Conservation (phyloP, 2,797 vertebrate genomes). For the Coregonus sp. region DNA sequence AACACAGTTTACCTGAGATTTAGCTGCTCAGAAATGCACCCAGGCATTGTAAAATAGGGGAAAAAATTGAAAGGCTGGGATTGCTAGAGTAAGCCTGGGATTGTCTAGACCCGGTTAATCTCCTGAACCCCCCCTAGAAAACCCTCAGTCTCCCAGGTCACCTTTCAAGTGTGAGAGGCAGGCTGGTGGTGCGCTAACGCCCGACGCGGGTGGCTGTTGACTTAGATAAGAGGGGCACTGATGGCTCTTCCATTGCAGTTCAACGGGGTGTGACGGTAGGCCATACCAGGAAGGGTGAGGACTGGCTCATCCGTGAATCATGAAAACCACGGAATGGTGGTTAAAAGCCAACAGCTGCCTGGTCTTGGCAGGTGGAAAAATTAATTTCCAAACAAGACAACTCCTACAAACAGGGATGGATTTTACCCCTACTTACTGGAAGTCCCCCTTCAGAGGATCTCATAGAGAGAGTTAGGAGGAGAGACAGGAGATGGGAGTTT, state of each 20-base stretch:
- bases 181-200: slow-evolving; percentile 35
- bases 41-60: slow-evolving; percentile 65
- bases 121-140: slow-evolving; percentile 29
- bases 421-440: slow-evolving; percentile 45
- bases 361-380: slow-evolving; percentile 21
- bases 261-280: slow-evolving; percentile 28
- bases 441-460: slow-evolving; percentile 35
- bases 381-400: slow-evolving; percentile 37
- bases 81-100: slow-evolving; percentile 49
- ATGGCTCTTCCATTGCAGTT: slow-evolving; percentile 56
- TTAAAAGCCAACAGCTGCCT: slow-evolving; percentile 28
- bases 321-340: background rate
- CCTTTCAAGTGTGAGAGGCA: slow-evolving; percentile 63
- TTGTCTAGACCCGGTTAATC: slow-evolving; percentile 72
- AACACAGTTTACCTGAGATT: slow-evolving; percentile 69
- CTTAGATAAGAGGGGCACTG: slow-evolving; percentile 59
- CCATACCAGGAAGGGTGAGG: slow-evolving; percentile 19
- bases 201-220: slow-evolving; percentile 52
- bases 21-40: slow-evolving; percentile 59
- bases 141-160: slow-evolving; percentile 53
- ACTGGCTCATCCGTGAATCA: slow-evolving; percentile 25
- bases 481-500: slow-evolving; percentile 46
- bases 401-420: slow-evolving; percentile 40
- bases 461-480: slow-evolving; percentile 46
- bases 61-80: slow-evolving; percentile 52